Percentiles rank a stretch among this genome's conserved stretches.
Evolutionary conservation across 2,888 invertebrate genomes (phyloP).

Genomic region (Eudemis profundana): DNA sequence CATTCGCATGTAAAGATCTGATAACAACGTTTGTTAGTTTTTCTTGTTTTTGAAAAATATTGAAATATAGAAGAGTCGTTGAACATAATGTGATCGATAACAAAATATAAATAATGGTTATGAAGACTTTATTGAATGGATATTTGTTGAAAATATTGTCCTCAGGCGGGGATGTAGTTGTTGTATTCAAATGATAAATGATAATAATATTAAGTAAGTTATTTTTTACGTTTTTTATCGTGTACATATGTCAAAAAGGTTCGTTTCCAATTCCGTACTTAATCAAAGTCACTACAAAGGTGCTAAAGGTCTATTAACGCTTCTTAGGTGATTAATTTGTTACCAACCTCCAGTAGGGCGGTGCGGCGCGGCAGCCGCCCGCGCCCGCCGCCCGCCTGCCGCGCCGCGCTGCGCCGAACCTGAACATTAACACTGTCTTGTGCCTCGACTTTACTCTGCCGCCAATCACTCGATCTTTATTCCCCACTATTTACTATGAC

Average conservation of each 20-base stretch:
- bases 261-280: constrained; percentile 78
- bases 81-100: constrained; percentile 84
- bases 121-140: constrained; percentile 83
- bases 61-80: constrained; percentile 80
- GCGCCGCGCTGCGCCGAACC: too few relatives aligned
- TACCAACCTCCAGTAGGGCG: constrained; percentile 20
- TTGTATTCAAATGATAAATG: constrained; percentile 83
- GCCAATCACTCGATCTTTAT: constrained; percentile 12
- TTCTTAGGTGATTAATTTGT: constrained; percentile 72
- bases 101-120: constrained; percentile 75
- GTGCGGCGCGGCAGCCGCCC: not conserved
- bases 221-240: constrained; percentile 85
- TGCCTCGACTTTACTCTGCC: constrained; percentile 23
- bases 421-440: too few relatives aligned
- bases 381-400: constrained; percentile 19
- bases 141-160: constrained; percentile 83
- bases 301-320: constrained; percentile 84
- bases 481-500: constrained; percentile 9
- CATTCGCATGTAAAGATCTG: constrained; percentile 63
- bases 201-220: constrained; percentile 86
- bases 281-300: constrained; percentile 78
- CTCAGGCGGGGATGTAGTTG: constrained; percentile 81
- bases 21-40: constrained; percentile 72
- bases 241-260: constrained; percentile 82
- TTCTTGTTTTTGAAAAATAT: constrained; percentile 72